Evolutionary conservation across 2,888 invertebrate species (phyloP), one percentile per base, ranked within the genome.

Genomic region (Rhagophthalmus giganteus): DNA sequence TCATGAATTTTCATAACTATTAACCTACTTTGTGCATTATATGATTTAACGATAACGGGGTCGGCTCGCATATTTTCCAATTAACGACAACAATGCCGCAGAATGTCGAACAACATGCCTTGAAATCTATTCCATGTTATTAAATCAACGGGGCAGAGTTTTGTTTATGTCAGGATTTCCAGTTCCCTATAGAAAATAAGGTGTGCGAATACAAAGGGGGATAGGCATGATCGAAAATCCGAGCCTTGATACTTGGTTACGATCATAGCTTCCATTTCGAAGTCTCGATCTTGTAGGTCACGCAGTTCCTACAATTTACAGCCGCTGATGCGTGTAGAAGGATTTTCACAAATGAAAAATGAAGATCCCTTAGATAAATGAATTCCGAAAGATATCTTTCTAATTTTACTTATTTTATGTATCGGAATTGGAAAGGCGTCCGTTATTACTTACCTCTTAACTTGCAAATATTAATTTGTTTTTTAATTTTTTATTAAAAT

Each of bases 1-100:
- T 52, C 52, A 57, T 49, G 56, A 56, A 60, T 60, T 58, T 58
- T 57, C 60, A 44, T 50, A 44, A 55, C 57, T 57, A 55, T 44
- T 50, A 34, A 50, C 50, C 49, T 56, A 53, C 54, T 44, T 48
- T 31, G 12, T 32, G 9, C 33, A 35, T 44, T n/a, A n/a, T 50
- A 50, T 16, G 44, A 44, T 44, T 50, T 50, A 42, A 50, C 44
- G 44, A 50, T 28, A 48, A 48, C 25, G 24, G 40, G 9, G 14
- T n/a, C 34, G 30, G 16, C 26, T 16, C 32, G 27, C 32, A 39
- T 39, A 47, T 39, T 39, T 31, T 9, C 14, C 31, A 37, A 38
- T 38, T 38, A 46, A 26, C 6, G n/a, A 8, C 24, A 24, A 24
- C 5, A 24, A 24, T 24, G 6, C 24, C 24, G 5, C 8, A 5